Evolutionary conservation across 2,113 vertebrate genomes (phyloP), one percentile per base, ranked within the genome.

Genomic region (Prochilodus magdalenae): DNA sequence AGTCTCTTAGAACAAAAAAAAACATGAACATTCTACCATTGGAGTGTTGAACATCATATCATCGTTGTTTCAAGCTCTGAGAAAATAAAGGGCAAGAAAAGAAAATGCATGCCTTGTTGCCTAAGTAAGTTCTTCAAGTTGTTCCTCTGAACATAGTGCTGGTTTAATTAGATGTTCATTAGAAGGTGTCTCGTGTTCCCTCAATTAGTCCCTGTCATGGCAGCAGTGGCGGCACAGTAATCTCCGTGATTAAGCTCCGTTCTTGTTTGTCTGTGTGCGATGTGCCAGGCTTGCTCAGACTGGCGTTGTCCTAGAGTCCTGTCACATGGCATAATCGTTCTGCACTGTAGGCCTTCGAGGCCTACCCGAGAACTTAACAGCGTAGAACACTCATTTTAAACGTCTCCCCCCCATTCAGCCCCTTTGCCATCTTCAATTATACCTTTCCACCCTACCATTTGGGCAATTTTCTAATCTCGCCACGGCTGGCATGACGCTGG

Each of bases 381-480:
- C 94, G 95, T 93, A 95, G 96, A 96, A 96, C 94, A 94, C 96
- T 97, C 96, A 96, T 98, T 98, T 95, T 96, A 96, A 97, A 95
- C 94, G 96, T 97, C 97, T 97, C 95, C 97, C 30, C n/a, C 95
- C 96, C 18, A 13, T 94, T 96, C 95, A 97, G 94, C 96, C 95
- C 96, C 53, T 44, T 97, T 97, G 95, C 97, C 94, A 96, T 98
- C 96, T 96, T 98, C 96, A 98, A 98, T 98, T 99, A 98, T 96
- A 98, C 97, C 97, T 97, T 97, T 97, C 95, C 95, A 97, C 95
- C 95, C 96, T 95, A 95, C 95, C 95, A 97, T 97, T 98, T 98
- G 95, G 97, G 94, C 97, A 97, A 98, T 99, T 98, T 98, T 97
- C 96, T 96, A 94, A 86, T 86, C 85, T 78, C 75, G 63, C 82